A percentile compares a stretch with the other conserved stretches of the same genome.
Evolutionary conservation across 1,140 invertebrate genomes (phyloP).

Genomic region (Habropoda laboriosa): DNA sequence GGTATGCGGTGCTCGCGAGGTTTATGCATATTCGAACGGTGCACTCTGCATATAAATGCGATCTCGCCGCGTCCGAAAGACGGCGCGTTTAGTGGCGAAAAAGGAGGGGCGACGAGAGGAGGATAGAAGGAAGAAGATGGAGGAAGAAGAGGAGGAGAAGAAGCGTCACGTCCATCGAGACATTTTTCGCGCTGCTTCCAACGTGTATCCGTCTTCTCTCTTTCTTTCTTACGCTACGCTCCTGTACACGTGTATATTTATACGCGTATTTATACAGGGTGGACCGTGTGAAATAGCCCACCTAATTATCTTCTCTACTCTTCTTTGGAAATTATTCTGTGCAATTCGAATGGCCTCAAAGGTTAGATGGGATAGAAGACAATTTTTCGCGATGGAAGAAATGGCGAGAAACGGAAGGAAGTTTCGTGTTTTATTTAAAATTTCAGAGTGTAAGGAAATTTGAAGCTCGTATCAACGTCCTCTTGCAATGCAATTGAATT

Average conservation of each 20-base stretch:
- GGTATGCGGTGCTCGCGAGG: constrained; percentile 54
- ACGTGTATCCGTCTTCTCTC: neutral
- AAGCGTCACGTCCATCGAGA: constrained; percentile 61
- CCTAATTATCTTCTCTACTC: too few species aligned
- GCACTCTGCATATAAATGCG: constrained; percentile 68
- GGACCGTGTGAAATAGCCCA: too few species aligned
- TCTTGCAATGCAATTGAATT: too few species aligned
- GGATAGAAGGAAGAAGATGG: neutral
- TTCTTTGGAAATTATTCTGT: too few species aligned
- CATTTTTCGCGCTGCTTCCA: constrained; percentile 54
- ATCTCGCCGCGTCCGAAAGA: constrained; percentile 54
- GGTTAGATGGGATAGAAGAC: too few species aligned
- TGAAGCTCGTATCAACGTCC: too few species aligned
- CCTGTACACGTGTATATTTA: constrained; percentile 22
- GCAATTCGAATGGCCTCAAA: too few species aligned
- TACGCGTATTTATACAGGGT: constrained; percentile 59
- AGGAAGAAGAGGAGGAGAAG: neutral
- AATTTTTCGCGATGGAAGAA: too few species aligned
- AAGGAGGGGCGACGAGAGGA: neutral
- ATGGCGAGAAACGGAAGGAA: too few species aligned
- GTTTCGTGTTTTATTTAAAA: too few species aligned
- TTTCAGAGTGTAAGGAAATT: too few species aligned
- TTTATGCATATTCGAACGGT: constrained; percentile 69
- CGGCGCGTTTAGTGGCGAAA: constrained; percentile 43
- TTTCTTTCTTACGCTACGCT: neutral